These are phyloP conservation scores for Vanacampus margaritifer DNA, from an alignment of 2,113 vertebrate species.

Conservation along the genomic window DNA sequence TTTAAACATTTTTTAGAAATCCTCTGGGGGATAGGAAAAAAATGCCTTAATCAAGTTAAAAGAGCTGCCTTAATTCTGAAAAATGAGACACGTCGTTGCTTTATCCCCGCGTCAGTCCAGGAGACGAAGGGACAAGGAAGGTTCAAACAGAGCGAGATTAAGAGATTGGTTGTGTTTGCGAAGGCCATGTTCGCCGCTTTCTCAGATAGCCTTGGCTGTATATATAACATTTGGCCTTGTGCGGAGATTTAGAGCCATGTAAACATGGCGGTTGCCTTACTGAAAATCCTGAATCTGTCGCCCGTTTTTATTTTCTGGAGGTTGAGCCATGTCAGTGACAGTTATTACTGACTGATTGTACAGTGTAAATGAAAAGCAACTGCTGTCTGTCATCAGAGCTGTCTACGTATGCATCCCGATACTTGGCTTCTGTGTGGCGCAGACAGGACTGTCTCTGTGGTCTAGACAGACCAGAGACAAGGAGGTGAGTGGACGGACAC, in stretches of 20 bases:
- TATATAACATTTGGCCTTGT: conserved; percentile 70
- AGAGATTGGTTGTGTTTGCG: conserved; percentile 70
- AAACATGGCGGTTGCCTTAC: conserved; percentile 61
- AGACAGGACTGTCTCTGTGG: conserved; percentile 53
- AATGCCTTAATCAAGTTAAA: conserved; percentile 70
- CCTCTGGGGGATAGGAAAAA: conserved; percentile 62
- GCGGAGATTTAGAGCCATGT: conserved; percentile 56
- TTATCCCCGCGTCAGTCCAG: conserved; percentile 34
- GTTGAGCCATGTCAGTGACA: conserved; percentile 34
- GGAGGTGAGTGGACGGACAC: conserved; percentile 50
- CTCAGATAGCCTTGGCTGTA: conserved; percentile 70
- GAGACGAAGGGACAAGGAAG: conserved; percentile 42
- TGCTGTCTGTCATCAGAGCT: conserved; percentile 42
- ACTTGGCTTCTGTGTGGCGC: conserved; percentile 30
- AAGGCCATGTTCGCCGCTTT: conserved; percentile 67
- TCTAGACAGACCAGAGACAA: conserved; percentile 54
- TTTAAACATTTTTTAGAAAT: conserved; percentile 58
- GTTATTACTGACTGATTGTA: conserved; percentile 40
- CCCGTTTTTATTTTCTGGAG: conserved; percentile 23
- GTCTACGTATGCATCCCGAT: conserved; percentile 29
- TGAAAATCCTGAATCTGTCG: conserved; percentile 47
- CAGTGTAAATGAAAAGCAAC: conserved; percentile 33
- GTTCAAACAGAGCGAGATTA: conserved; percentile 68
- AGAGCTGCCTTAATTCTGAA: conserved; percentile 59
- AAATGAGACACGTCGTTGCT: conserved; percentile 55